Base-by-base conservation (phyloP, 1,140 invertebrate species). In the Yoshiicerus persimilis region DNA sequence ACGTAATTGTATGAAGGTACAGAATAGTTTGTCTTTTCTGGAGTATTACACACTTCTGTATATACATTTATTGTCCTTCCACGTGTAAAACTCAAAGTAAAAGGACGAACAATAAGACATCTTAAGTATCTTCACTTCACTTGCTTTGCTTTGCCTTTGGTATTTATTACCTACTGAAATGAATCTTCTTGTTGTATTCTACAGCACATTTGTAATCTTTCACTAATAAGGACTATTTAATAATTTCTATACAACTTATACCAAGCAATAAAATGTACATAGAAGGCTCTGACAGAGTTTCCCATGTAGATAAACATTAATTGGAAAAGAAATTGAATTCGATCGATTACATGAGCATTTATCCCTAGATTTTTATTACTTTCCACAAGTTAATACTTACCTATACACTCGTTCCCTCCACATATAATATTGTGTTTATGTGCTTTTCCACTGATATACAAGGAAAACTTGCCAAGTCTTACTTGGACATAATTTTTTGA, bases 1-100 rank as follows among this genome's bases (percentile, higher is more conserved):
- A 56, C n/a, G 47, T 56, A 56, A 56, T 56, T n/a, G 20, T 16
- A 16, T 5, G 3, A 56, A 56, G 47, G 47, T 16, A 56, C n/a
- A n/a, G n/a, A n/a, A n/a, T n/a, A n/a, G n/a, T n/a, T n/a, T 56
- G 47, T 56, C 47, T 56, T 56, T 56, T 56, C 20, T 6, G n/a
- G 3, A 20, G 20, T 41, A 41, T 41, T 56, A 56, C 47, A 56
- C 47, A 56, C 47, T 47, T 56, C 47, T 56, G 34, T 38, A 80
- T 34, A 38, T 36, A 25, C 75, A 38, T 80, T 80, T 80, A 80
- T 80, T 80, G 75, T 80, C 75, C 75, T 38, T 80, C 75, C 75
- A 80, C 75, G 75, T 80, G 75, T 80, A 80, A 80, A 80, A 80
- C n/a, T 80, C 75, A 80, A 34, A 80, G 75, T 5, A 80, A 16